Percentiles rank a stretch among this genome's conserved stretches.
Evolutionary conservation across 2,888 invertebrate species (phyloP).

Genomic region (Cerastis rubricosa): DNA sequence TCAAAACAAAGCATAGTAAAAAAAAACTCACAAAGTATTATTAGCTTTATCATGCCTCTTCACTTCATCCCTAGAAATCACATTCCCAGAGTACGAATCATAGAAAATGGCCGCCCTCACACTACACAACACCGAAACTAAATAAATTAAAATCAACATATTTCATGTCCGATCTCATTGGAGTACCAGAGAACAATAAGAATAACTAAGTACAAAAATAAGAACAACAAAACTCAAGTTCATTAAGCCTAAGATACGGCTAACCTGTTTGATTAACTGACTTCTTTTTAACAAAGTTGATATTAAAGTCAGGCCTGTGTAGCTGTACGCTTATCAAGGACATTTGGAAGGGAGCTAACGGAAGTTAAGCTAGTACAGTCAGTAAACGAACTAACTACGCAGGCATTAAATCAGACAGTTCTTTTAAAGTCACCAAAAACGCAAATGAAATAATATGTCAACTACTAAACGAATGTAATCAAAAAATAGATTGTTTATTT

Average conservation of each 20-base stretch:
- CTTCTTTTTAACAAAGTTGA: conserved; percentile 27
- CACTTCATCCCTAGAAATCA: conserved; percentile 73
- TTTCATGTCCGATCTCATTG: conserved; percentile 41
- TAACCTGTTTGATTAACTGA: conserved; percentile 31
- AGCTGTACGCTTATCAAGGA: conserved; percentile 40
- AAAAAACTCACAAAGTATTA: conserved; percentile 78
- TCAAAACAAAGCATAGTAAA: too few relatives aligned
- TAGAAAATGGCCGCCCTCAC: conserved; percentile 67
- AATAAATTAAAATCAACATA: conserved; percentile 65
- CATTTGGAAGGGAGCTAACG: conserved; percentile 27
- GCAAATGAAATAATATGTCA: neutral
- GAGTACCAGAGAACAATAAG: neutral
- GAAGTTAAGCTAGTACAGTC: conserved; percentile 21
- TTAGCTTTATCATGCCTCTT: conserved; percentile 74
- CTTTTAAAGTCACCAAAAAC: neutral
- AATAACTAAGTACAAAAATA: conserved; percentile 20
- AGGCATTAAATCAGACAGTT: neutral
- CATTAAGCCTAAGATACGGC: conserved; percentile 1
- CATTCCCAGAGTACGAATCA: conserved; percentile 74
- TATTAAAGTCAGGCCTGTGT: conserved; percentile 7
- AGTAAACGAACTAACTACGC: conserved; percentile 8
- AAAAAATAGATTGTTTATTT: neutral
- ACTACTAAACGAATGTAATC: neutral
- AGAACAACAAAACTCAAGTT: conserved; percentile 6
- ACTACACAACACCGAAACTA: conserved; percentile 60